A percentile compares a stretch with the other conserved stretches of the same genome.
Evolutionary conservation across 2,797 vertebrate genomes (phyloP).

Genomic region (Lerista edwardsae): DNA sequence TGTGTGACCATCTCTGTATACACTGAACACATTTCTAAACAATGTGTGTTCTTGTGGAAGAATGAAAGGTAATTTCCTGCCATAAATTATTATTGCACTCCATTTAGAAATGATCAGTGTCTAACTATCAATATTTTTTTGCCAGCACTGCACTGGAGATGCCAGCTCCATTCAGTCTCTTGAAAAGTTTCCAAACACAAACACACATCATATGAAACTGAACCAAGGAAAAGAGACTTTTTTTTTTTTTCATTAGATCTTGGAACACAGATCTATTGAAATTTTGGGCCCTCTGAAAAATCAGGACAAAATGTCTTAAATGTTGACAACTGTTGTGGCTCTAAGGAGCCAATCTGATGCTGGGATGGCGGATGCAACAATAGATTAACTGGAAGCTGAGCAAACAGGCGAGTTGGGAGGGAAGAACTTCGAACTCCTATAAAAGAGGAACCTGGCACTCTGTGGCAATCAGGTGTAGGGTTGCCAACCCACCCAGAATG

Average conservation of each 20-base stretch:
- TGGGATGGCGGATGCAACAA: too few relatives aligned
- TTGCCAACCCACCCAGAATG: too few relatives aligned
- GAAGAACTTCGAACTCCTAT: not conserved
- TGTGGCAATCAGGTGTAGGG: not conserved
- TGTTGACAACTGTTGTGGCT: not conserved
- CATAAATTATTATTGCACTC: conserved; percentile 18
- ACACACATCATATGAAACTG: conserved; percentile 11
- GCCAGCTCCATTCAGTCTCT: rapidly evolving
- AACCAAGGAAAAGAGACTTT: conserved; percentile 13
- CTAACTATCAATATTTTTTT: not conserved
- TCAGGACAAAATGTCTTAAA: not conserved
- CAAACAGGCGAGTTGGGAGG: too few relatives aligned
- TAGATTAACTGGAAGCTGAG: too few relatives aligned
- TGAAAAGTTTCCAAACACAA: conserved; percentile 1
- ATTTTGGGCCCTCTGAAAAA: not conserved
- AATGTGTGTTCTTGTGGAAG: conserved; percentile 12
- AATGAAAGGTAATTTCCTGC: not conserved
- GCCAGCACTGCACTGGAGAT: conserved; percentile 10
- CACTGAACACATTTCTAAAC: conserved; percentile 35
- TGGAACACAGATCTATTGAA: conserved; percentile 3
- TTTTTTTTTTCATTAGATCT: conserved; percentile 11
- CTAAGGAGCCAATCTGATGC: not conserved
- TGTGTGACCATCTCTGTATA: rapidly evolving
- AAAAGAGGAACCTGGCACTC: not conserved
- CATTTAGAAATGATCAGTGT: not conserved